Conservation (phyloP, 2,797 vertebrate genomes). For the Coracias cyanogaster region DNA sequence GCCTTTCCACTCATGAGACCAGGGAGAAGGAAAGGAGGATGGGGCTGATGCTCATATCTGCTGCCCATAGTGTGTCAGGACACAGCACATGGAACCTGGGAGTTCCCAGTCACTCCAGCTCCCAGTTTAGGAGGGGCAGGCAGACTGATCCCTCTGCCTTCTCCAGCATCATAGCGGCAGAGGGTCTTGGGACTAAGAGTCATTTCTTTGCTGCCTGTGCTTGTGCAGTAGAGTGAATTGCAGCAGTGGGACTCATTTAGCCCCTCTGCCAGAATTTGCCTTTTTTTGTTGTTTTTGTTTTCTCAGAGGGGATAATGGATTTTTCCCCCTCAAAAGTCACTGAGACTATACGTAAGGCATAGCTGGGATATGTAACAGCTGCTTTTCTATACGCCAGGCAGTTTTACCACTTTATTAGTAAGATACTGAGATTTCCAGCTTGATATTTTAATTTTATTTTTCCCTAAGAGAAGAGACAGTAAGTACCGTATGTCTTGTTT, state of each 20-base stretch:
- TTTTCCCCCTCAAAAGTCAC: background rate
- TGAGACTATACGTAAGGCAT: background rate
- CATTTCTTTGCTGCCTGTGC: background rate
- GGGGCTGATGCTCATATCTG: background rate
- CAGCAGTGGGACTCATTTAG: background rate
- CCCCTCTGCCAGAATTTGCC: background rate
- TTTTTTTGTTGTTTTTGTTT: background rate
- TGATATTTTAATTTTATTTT: conserved; percentile 57
- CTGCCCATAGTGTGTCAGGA: rapidly evolving
- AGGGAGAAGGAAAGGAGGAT: background rate
- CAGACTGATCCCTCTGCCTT: background rate
- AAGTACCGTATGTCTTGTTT: conserved; percentile 26
- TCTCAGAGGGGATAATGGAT: background rate
- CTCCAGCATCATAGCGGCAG: background rate
- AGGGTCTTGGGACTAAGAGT: background rate
- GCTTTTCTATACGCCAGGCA: background rate
- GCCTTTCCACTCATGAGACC: background rate
- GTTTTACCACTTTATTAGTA: background rate
- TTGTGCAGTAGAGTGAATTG: background rate
- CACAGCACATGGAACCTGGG: background rate
- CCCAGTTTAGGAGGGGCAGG: background rate
- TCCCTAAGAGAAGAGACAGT: conserved; percentile 22
- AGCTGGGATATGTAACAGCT: background rate
- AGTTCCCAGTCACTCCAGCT: background rate
- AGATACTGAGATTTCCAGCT: background rate